These are phyloP conservation scores for Cydia splendana DNA, from an alignment of 1,140 invertebrate genomes.

Conservation along the genomic window DNA sequence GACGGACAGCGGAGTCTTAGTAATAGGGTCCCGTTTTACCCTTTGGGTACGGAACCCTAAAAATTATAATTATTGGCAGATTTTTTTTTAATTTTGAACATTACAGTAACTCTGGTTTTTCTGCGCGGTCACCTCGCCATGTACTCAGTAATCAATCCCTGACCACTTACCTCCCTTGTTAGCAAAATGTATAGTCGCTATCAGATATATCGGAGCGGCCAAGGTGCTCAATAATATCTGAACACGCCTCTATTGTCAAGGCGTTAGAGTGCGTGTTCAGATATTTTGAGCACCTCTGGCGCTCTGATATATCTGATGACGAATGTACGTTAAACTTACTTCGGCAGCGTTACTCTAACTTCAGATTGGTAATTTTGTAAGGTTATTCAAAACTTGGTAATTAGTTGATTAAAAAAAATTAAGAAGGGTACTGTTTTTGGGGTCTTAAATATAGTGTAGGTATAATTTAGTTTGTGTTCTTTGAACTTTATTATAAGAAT, in stretches of 20 bases:
- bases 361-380: background rate
- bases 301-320: too few relatives aligned
- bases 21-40: too few relatives aligned
- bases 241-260: too few relatives aligned
- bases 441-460: background rate
- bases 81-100: too few relatives aligned
- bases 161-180: conserved; percentile 13
- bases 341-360: background rate
- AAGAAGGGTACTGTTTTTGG: background rate
- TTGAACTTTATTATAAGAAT: background rate
- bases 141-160: background rate
- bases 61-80: too few relatives aligned
- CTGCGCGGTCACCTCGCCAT: background rate
- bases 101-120: background rate
- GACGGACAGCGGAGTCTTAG: too few relatives aligned
- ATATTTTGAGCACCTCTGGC: too few relatives aligned
- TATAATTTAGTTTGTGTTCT: background rate
- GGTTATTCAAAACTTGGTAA: conserved; percentile 7
- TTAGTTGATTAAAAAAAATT: background rate
- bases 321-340: background rate
- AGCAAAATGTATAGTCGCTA: background rate
- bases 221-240: too few relatives aligned
- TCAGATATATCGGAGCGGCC: too few relatives aligned
- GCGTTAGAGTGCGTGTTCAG: too few relatives aligned
- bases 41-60: too few relatives aligned